These are phyloP conservation scores for Lagorchestes hirsutus DNA, from an alignment of 2,797 vertebrate genomes.

Conservation along the genomic window DNA sequence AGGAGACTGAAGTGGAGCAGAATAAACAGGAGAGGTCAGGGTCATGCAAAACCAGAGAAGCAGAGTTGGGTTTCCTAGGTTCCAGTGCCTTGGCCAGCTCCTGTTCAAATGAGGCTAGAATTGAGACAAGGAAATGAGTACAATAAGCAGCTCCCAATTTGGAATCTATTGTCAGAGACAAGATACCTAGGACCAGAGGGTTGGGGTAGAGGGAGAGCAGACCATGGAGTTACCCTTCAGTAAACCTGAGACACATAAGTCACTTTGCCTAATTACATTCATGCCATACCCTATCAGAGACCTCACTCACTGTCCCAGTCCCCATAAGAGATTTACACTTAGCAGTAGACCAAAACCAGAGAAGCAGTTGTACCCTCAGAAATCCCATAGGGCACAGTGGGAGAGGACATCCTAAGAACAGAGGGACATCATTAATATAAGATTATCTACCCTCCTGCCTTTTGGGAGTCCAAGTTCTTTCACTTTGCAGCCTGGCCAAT, in stretches of 20 bases:
- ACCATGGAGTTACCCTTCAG: not conserved
- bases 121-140: not conserved
- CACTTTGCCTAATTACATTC: not conserved
- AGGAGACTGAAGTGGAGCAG: not conserved
- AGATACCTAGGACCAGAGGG: not conserved
- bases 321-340: not conserved
- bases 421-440: not conserved
- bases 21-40: not conserved
- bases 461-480: not conserved
- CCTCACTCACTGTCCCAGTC: not conserved
- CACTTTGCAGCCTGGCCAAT: not conserved
- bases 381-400: not conserved
- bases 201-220: not conserved
- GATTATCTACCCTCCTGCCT: not conserved
- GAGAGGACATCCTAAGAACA: not conserved
- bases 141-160: not conserved
- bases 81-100: not conserved
- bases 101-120: not conserved
- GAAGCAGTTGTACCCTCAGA: not conserved
- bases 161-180: not conserved
- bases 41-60: not conserved
- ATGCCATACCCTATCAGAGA: not conserved
- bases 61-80: not conserved
- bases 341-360: not conserved
- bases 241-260: not conserved